Conservation (phyloP, 2,797 vertebrate species). For the Florisuga fusca region DNA sequence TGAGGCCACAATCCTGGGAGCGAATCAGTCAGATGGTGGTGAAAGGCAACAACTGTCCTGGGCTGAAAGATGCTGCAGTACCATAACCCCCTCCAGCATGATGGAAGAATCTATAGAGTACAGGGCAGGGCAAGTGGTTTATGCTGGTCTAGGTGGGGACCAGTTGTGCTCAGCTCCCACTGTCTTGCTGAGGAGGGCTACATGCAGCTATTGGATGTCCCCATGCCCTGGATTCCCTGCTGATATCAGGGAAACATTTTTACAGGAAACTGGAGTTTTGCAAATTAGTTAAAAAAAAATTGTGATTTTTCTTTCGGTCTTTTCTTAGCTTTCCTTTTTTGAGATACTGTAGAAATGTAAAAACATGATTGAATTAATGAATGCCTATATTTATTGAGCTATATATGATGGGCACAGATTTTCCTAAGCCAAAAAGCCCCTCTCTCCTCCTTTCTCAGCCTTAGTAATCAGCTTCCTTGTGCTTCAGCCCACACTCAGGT, state of each 20-base stretch:
- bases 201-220: neutral
- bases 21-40: neutral
- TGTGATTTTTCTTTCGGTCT: neutral
- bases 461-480: conserved; percentile 67
- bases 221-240: neutral
- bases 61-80: neutral
- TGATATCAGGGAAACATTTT: neutral
- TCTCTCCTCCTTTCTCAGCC: conserved; percentile 60
- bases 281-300: neutral
- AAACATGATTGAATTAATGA: conserved; percentile 35
- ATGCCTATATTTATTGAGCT: conserved; percentile 66
- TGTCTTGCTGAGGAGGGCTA: neutral
- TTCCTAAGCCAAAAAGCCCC: conserved; percentile 65
- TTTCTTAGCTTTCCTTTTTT: conserved; percentile 19
- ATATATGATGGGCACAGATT: conserved; percentile 60
- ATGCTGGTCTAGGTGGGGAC: neutral
- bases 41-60: neutral
- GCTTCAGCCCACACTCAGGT: conserved; percentile 62
- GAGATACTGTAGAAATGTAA: conserved; percentile 22
- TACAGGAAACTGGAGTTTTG: neutral
- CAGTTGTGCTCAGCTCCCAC: neutral
- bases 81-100: neutral
- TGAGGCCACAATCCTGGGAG: neutral
- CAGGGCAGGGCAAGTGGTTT: neutral
- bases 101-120: neutral